Base-by-base conservation (phyloP, 2,888 invertebrate species). In the Thyatira batis region DNA sequence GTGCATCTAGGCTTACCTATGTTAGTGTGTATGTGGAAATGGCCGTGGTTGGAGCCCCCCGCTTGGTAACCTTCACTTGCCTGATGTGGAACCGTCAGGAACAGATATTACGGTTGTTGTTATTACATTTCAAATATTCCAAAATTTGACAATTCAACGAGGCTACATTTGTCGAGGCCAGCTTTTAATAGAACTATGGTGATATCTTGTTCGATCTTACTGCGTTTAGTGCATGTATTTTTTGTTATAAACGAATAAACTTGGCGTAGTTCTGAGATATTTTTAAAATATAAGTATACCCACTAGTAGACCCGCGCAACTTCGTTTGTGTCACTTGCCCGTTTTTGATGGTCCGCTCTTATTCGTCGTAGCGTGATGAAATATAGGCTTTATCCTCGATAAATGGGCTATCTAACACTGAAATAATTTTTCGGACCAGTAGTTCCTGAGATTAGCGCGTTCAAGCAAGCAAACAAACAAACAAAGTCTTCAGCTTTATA, bases 61-160 rank as follows among this genome's bases (percentile, higher is more conserved):
- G 63, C 62, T 60, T 64, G 60, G 52, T 67, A 79, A 73, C 75
- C 74, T 75, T 73, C 69, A 48, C 25, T 28, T 51, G 48, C 60
- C 63, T 49, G 57, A 57, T 39, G 59, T 67, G 65, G 63, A n/a
- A 68, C 55, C 60, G 54, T 66, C 62, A 55, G 54, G 60, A 58
- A 53, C 58, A 66, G 53, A 57, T 61, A 55, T 56, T 51, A 58
- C 53, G 55, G 56, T 54, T 52, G 48, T 46, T 57, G 57, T 65
- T 54, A 63, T 57, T 54, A 61, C 60, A 55, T 60, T 63, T 59
- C 52, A 48, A 61, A 52, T 20, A 20, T 48, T 63, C 59, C 56
- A 63, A 65, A 64, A 62, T 68, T 62, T 60, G 62, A 58, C 50
- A 30, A 17, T 21, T 27, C 10, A 48, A n/a, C n/a, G n/a, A n/a